Conservation (phyloP, 2,888 invertebrate genomes). For the Diadegma fenestrale region DNA sequence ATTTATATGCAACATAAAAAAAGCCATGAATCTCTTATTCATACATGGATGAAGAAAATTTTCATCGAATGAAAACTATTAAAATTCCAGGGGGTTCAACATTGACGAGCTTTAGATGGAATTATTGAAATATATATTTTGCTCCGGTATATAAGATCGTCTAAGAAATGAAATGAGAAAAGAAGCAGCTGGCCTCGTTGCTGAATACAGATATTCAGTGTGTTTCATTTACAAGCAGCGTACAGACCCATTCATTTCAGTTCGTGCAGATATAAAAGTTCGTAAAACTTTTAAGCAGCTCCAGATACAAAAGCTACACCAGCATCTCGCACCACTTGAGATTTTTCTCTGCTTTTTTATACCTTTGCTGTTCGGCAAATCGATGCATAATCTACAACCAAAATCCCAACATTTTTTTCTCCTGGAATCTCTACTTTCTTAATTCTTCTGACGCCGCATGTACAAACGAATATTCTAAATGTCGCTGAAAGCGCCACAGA, state of each 20-base stretch:
- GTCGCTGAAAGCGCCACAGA: not conserved
- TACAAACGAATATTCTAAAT: not conserved
- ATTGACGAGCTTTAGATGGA: conserved; percentile 14
- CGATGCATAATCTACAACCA: conserved; percentile 9
- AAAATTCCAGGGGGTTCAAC: conserved; percentile 1
- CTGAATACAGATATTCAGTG: conserved; percentile 27
- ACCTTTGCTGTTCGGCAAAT: not conserved
- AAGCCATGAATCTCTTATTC: conserved; percentile 18
- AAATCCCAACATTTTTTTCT: not conserved
- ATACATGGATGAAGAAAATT: conserved; percentile 4
- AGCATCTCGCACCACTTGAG: conserved; percentile 25
- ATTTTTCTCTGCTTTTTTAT: conserved; percentile 8
- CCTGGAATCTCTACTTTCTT: not conserved
- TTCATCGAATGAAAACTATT: not conserved
- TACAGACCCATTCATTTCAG: conserved; percentile 28
- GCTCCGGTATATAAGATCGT: not conserved
- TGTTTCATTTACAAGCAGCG: conserved; percentile 35
- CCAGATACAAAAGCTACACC: conserved; percentile 12
- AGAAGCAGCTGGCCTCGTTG: conserved; percentile 49
- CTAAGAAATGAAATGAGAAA: conserved; percentile 23
- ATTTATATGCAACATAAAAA: conserved; percentile 34
- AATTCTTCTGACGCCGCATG: not conserved
- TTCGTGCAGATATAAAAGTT: conserved; percentile 32
- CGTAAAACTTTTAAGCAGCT: conserved; percentile 46
- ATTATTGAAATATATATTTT: conserved; percentile 23